A percentile compares a stretch with the other conserved stretches of the same genome.
These are phyloP conservation scores for Rotaria sp. DNA, from an alignment of 2,888 invertebrate species.

Conservation along the genomic window DNA sequence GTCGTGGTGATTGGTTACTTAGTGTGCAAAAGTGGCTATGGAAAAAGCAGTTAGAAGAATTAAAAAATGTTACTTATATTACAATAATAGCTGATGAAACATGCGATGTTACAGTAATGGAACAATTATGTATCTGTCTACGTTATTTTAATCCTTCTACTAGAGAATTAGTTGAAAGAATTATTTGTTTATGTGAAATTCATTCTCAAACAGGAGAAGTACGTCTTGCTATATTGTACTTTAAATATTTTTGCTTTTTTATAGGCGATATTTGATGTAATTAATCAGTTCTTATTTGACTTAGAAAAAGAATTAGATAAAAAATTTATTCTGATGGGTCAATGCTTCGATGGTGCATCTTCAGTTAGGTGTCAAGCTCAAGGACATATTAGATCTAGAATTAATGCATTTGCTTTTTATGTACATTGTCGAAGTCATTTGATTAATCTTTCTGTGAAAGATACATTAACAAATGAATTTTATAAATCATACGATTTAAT, in stretches of 20 bases:
- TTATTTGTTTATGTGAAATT: too few species aligned
- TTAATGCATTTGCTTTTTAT: background rate
- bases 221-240: too few species aligned
- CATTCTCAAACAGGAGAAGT: too few species aligned
- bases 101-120: too few species aligned
- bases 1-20: too few species aligned
- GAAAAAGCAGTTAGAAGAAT: too few species aligned
- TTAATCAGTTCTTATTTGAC: background rate
- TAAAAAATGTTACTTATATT: too few species aligned
- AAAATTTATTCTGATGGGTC: background rate
- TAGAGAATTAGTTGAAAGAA: too few species aligned
- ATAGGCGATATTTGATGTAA: background rate
- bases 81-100: too few species aligned
- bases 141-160: too few species aligned
- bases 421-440: background rate
- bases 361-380: background rate
- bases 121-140: too few species aligned
- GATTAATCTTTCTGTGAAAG: background rate
- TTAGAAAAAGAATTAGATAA: background rate
- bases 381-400: background rate
- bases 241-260: background rate
- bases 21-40: too few species aligned
- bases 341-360: background rate
- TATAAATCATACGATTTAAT: background rate
- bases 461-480: background rate